Evolutionary conservation across 2,113 vertebrate genomes (phyloP).

Genomic region (Gorilla gorilla): DNA sequence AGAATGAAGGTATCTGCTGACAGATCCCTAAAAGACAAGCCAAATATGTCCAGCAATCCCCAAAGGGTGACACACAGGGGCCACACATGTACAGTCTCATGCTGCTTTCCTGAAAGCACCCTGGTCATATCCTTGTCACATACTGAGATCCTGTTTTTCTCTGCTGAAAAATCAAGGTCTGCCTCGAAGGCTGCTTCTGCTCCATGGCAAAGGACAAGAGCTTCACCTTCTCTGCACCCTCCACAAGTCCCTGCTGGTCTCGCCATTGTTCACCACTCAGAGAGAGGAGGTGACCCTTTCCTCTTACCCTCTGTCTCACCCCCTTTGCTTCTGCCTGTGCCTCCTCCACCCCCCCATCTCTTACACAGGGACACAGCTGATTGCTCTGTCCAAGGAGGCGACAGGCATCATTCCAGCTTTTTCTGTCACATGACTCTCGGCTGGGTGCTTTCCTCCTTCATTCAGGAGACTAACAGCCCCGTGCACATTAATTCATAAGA

Average conservation of each 20-base stretch:
- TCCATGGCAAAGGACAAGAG: neutral
- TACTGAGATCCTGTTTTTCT: neutral
- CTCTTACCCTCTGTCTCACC: neutral
- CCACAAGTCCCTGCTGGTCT: neutral
- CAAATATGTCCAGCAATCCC: neutral
- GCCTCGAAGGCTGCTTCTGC: neutral
- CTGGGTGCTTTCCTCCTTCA: neutral
- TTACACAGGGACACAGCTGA: neutral
- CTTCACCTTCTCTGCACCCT: neutral
- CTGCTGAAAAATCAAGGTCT: neutral
- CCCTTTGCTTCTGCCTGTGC: neutral
- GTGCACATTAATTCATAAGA: neutral
- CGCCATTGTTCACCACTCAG: accelerated
- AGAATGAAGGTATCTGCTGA: neutral
- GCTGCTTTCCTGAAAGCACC: neutral
- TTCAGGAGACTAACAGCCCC: neutral
- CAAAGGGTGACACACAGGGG: accelerated
- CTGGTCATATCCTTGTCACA: neutral
- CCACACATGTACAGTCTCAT: too few species aligned
- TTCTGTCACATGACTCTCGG: neutral
- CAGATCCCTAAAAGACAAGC: neutral
- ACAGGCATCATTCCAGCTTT: neutral
- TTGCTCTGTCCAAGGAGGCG: neutral
- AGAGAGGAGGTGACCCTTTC: neutral
- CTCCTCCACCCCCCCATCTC: neutral